These are phyloP conservation scores for Malurus leucopterus DNA, from an alignment of 2,797 vertebrate species.

Conservation along the genomic window DNA sequence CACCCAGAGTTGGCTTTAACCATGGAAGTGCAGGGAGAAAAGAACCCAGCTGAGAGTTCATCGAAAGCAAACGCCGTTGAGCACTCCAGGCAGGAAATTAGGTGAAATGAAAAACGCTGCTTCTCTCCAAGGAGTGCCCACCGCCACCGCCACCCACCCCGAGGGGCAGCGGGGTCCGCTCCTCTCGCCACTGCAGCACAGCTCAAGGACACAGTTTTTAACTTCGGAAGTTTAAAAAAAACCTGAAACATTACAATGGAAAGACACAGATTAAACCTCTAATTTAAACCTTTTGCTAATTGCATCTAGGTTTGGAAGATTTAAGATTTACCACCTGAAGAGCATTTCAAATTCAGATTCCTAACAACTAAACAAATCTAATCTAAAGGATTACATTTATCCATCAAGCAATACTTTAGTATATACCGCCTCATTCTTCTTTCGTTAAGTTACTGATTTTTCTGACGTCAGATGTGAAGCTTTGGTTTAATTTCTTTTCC, in stretches of 20 bases:
- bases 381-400: neutral
- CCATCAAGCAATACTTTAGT: rapidly evolving
- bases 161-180: neutral
- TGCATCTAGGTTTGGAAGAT: neutral
- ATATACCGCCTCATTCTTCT: neutral
- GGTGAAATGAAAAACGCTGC: neutral
- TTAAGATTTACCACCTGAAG: neutral
- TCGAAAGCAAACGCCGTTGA: neutral
- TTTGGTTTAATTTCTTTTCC: neutral
- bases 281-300: neutral
- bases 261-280: neutral
- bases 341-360: neutral
- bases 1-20: rapidly evolving
- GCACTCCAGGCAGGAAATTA: neutral
- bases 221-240: neutral
- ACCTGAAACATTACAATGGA: rapidly evolving
- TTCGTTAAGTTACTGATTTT: neutral
- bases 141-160: neutral
- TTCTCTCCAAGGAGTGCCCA: neutral
- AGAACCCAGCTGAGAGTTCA: neutral
- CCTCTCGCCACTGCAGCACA: neutral
- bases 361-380: neutral
- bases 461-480: neutral
- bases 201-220: neutral
- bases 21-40: neutral